Base-by-base conservation (phyloP, 1,140 invertebrate species). In the Neodiprion lecontei region DNA sequence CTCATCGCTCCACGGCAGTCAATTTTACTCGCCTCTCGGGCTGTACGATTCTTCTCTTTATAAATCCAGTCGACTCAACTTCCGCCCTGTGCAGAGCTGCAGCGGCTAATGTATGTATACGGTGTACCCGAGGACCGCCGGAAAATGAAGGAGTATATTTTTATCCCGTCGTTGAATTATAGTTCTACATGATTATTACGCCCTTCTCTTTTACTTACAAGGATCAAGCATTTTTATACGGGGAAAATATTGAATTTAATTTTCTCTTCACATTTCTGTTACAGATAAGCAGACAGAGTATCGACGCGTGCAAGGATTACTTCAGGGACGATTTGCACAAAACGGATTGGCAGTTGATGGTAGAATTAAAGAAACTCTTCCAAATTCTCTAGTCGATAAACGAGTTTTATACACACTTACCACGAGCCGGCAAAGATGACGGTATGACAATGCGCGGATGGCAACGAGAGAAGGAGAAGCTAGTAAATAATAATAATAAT, bases 251-350 rank as follows among this genome's bases (percentile, higher is more conserved):
- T 21, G 17, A 21, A 21, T 21, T 21, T 21, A 21, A 21, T 21
- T 61, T 61, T 61, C 53, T 61, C 9, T 7, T 17, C n/a, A 72
- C 81, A 74, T 82, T 88, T 87, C 83, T 90, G 81, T 94, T 96
- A 71, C 92, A 98, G 96, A 99, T 99, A 84, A 96, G 94, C 40
- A 92, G 99, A 71, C 95, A 98, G 81, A 99, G 97, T 66, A 99
- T 99, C 82, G 98, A 99, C 89, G 97, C 97, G 4, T 99, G 98
- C 88, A 99, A 99, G 89, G 95, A 99, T 77, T 98, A 99, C 89
- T 99, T 99, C 92, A 92, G 99, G 73, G 97, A 99, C 79, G 99
- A 99, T 87, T 91, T 99, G 72, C 87, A 94, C 78, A 99, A 99
- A 88, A 92, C 93, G 70, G 99, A 99, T 85, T 99, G 99, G 99